Conservation (phyloP, 2,888 invertebrate species). For the Myopa testacea region DNA sequence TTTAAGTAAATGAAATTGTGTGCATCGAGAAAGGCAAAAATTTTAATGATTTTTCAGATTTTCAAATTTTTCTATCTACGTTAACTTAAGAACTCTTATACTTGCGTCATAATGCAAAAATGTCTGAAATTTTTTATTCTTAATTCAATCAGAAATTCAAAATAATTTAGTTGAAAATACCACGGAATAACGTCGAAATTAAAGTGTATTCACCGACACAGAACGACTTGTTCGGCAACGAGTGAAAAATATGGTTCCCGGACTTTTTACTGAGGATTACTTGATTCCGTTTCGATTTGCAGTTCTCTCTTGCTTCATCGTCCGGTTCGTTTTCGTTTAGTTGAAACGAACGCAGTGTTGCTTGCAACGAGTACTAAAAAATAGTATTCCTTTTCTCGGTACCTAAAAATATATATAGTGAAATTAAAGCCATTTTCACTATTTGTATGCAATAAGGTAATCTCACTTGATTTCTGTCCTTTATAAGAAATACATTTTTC, state of each 20-base stretch:
- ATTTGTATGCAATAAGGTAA: too few relatives aligned
- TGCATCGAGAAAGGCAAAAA: constrained; percentile 56
- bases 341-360: constrained; percentile 38
- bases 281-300: constrained; percentile 43
- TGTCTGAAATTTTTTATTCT: neutral
- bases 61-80: constrained; percentile 36
- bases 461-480: too few relatives aligned
- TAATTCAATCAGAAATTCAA: constrained; percentile 11
- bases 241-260: constrained; percentile 49
- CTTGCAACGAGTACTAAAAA: constrained; percentile 29
- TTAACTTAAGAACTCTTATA: constrained; percentile 17
- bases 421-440: neutral
- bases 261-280: constrained; percentile 53
- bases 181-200: constrained; percentile 37
- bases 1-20: constrained; percentile 53
- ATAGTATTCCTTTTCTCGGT: neutral
- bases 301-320: constrained; percentile 32
- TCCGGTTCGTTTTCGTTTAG: constrained; percentile 41
- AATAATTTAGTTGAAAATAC: constrained; percentile 41
- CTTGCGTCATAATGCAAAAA: constrained; percentile 7
- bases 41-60: constrained; percentile 52
- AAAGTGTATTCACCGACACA: constrained; percentile 38
- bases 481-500: too few relatives aligned
- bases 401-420: neutral
- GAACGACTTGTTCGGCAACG: constrained; percentile 43